Evolutionary conservation across 1,140 invertebrate species (phyloP).

Genomic region (Nylanderia fulva): DNA sequence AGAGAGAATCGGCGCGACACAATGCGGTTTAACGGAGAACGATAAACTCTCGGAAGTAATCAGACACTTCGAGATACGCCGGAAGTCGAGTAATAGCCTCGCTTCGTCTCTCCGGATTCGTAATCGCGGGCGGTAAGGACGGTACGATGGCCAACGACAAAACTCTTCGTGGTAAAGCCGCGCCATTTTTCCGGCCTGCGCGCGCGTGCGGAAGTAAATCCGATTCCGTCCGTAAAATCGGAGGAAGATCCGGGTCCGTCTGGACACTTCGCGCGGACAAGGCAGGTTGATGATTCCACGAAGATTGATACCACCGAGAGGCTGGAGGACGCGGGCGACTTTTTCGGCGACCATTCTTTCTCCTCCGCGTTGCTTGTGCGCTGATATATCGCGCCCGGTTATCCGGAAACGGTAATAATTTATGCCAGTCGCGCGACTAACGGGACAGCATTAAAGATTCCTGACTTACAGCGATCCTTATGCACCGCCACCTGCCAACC

Average conservation of each 20-base stretch:
- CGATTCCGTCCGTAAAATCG: slow-evolving; percentile 76
- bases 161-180: slow-evolving; percentile 67
- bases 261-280: slow-evolving; percentile 17
- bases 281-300: background rate
- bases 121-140: slow-evolving; percentile 38
- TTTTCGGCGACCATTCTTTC: slow-evolving; percentile 69
- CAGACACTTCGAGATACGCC: slow-evolving; percentile 54
- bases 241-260: slow-evolving; percentile 35
- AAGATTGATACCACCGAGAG: background rate
- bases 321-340: slow-evolving; percentile 47
- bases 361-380: slow-evolving; percentile 20
- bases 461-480: slow-evolving; percentile 72
- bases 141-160: slow-evolving; percentile 42
- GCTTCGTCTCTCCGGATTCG: slow-evolving; percentile 65
- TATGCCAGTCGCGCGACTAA: slow-evolving; percentile 74
- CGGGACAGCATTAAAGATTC: slow-evolving; percentile 79
- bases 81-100: slow-evolving; percentile 71
- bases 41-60: slow-evolving; percentile 63
- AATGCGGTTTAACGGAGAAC: slow-evolving; percentile 24
- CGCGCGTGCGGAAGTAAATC: slow-evolving; percentile 73
- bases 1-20: slow-evolving; percentile 2
- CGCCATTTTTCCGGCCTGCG: slow-evolving; percentile 69
- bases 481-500: slow-evolving; percentile 52
- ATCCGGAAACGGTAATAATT: slow-evolving; percentile 79
- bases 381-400: slow-evolving; percentile 76